phyloP scores from a whole-genome alignment of 1,140 invertebrate genomes.

The Colletes gigas region DNA sequence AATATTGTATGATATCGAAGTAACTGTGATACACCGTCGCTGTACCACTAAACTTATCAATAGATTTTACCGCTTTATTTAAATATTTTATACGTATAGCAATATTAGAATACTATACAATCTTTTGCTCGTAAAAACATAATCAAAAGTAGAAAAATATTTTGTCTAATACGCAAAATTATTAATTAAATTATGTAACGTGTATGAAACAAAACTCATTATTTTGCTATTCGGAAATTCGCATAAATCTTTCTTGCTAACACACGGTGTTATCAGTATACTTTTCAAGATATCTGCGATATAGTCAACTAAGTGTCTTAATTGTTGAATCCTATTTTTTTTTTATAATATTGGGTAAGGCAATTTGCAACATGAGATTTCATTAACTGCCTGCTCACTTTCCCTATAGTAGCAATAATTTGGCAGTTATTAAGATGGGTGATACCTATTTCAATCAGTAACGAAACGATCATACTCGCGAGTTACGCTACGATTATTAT shows the following conservation, averaged over 20 bases:
- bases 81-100: slow-evolving; percentile 9
- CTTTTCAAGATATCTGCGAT: slow-evolving; percentile 64
- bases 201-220: neutral
- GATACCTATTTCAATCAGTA: slow-evolving; percentile 41
- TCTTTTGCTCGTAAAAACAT: neutral
- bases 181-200: neutral
- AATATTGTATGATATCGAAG: slow-evolving; percentile 64
- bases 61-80: slow-evolving; percentile 17
- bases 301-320: slow-evolving; percentile 72
- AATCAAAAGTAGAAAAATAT: neutral
- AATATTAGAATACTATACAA: neutral
- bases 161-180: slow-evolving; percentile 3
- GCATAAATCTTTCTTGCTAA: neutral
- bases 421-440: slow-evolving; percentile 47
- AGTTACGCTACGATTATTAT: slow-evolving; percentile 52
- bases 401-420: slow-evolving; percentile 57
- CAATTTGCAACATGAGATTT: slow-evolving; percentile 36
- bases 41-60: slow-evolving; percentile 40
- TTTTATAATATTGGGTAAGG: slow-evolving; percentile 38
- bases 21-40: slow-evolving; percentile 63
- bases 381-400: slow-evolving; percentile 51
- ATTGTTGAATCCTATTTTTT: slow-evolving; percentile 64
- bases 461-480: slow-evolving; percentile 33
- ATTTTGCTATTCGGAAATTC: neutral
- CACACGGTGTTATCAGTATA: slow-evolving; percentile 58